Base-by-base conservation (phyloP, 2,797 vertebrate species). In the Kryptopterus vitreolus region DNA sequence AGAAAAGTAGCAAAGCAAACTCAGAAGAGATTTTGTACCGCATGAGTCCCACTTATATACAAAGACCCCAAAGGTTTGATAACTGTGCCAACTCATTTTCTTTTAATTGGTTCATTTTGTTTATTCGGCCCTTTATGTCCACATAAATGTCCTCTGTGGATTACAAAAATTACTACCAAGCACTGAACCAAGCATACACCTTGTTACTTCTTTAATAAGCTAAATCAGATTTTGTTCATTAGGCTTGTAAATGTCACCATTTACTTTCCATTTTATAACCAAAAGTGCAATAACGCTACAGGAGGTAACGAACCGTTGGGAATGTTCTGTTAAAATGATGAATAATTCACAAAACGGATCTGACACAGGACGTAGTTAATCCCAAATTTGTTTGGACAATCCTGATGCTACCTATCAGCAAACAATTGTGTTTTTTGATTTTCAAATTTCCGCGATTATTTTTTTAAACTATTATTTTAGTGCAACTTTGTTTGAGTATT, bases 241-340 rank as follows among this genome's bases (percentile, higher is more conserved):
- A 82, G 74, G 82, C 80, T 85, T 85, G 78, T 80, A 86, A 87
- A 87, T 86, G 38, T 26, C 29, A 18, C 22, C 3, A 69, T 83
- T 83, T 71, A 43, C 58, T 78, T 78, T 79, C 76, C 80, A 76
- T 77, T 29, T 63, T 71, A 77, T 81, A 76, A 62, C 66, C 63
- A 61, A 82, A 74, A 82, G 52, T 71, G 81, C 29, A 50, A 69
- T 74, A 59, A 26, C 50, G n/a, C 58, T 79, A 63, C 71, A 78
- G 72, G 77, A 70, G 13, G 9, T 3, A 38, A n/a, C 72, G 38
- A 59, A 58, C 69, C 69, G 55, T 11, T 13, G 48, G 35, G 18
- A 16, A 55, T 35, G 10, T 69, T 69, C 10, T 15, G 24, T 29
- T 43, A 43, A 66, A 66, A 66, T 22, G 9, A 16, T 22, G 31